Conservation (phyloP, 2,888 invertebrate species). For the Biston betularia region DNA sequence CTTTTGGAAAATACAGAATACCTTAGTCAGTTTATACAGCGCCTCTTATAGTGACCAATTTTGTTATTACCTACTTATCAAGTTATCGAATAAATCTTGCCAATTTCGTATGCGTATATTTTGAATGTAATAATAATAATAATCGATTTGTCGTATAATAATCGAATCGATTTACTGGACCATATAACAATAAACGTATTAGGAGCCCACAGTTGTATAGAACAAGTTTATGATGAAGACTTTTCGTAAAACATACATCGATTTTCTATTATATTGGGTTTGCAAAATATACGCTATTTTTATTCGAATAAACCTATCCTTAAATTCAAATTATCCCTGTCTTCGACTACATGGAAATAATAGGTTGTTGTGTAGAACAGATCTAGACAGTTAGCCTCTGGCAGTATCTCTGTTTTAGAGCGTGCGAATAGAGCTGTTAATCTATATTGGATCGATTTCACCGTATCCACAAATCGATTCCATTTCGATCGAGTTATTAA, state of each 20-base stretch:
- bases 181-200: neutral
- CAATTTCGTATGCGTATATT: slow-evolving; percentile 21
- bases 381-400: slow-evolving; percentile 14
- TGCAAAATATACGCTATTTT: neutral
- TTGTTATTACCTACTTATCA: slow-evolving; percentile 55
- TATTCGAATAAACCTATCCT: neutral
- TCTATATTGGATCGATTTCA: slow-evolving; percentile 25
- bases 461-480: slow-evolving; percentile 19
- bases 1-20: neutral
- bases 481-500: slow-evolving; percentile 15
- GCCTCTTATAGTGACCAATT: slow-evolving; percentile 44
- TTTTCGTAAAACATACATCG: too few species aligned
- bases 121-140: slow-evolving; percentile 9
- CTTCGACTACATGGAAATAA: slow-evolving; percentile 7
- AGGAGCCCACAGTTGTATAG: neutral
- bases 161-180: neutral
- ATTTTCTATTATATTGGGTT: neutral
- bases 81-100: slow-evolving; percentile 58
- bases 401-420: slow-evolving; percentile 17
- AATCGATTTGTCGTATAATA: slow-evolving; percentile 9
- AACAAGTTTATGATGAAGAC: too few species aligned
- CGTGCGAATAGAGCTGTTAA: slow-evolving; percentile 27
- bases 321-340: slow-evolving; percentile 6
- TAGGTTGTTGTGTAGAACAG: neutral
- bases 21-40: neutral